phyloP scores from a whole-genome alignment of 1,140 invertebrate species.

The Eulimnadia texana region DNA sequence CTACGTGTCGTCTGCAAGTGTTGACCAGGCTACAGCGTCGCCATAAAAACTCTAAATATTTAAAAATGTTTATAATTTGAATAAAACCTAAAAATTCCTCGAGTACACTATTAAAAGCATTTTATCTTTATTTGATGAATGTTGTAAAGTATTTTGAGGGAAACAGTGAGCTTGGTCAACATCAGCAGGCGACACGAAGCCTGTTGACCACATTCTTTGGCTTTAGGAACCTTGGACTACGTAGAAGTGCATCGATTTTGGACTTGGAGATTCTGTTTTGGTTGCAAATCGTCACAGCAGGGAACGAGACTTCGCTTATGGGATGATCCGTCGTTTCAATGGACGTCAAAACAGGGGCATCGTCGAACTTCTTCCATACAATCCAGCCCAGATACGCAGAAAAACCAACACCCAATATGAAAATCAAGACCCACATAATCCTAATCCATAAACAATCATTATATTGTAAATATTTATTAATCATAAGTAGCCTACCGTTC shows the following conservation, averaged over 20 bases:
- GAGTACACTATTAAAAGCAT: neutral
- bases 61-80: too few relatives aligned
- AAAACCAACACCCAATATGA: conserved; percentile 8
- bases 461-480: neutral
- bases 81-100: neutral
- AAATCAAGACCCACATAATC: conserved; percentile 10
- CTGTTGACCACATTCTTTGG: too few relatives aligned
- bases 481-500: conserved; percentile 13
- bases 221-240: conserved; percentile 6
- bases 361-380: conserved; percentile 11
- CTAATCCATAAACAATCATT: neutral
- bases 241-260: conserved; percentile 4
- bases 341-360: conserved; percentile 10
- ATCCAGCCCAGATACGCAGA: conserved; percentile 7
- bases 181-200: too few relatives aligned
- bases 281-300: conserved; percentile 18
- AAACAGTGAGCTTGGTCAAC: too few relatives aligned
- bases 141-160: too few relatives aligned
- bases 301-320: conserved; percentile 16
- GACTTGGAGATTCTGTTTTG: conserved; percentile 9
- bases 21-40: too few relatives aligned
- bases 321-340: conserved; percentile 12
- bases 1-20: too few relatives aligned
- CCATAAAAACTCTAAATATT: too few relatives aligned
- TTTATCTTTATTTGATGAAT: too few relatives aligned